Percentiles rank a stretch among this genome's conserved stretches.
These are phyloP conservation scores for Drosophila kurseongensis DNA, from an alignment of 1,140 invertebrate genomes.

Conservation along the genomic window DNA sequence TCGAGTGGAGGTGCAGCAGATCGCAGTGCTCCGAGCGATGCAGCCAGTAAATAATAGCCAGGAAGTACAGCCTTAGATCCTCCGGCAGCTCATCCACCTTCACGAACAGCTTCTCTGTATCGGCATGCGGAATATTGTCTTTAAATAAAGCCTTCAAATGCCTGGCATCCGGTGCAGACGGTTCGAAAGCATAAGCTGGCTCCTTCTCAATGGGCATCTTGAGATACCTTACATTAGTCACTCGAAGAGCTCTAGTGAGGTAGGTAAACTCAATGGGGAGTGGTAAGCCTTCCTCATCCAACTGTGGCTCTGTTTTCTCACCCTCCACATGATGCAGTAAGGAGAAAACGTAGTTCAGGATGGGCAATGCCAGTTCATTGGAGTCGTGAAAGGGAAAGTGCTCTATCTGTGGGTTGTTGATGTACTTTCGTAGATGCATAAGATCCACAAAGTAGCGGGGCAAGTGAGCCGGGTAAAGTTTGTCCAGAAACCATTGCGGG, in stretches of 20 bases:
- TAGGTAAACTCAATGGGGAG: conserved; percentile 70
- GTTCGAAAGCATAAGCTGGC: conserved; percentile 45
- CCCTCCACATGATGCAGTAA: conserved; percentile 85
- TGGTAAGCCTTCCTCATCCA: conserved; percentile 38
- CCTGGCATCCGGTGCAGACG: conserved; percentile 50
- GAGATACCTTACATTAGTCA: conserved; percentile 64
- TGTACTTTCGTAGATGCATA: conserved; percentile 87
- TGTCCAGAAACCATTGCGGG: conserved; percentile 88
- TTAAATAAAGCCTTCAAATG: conserved; percentile 81
- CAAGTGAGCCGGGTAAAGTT: conserved; percentile 86
- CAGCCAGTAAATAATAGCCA: conserved; percentile 89
- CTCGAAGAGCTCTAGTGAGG: conserved; percentile 75
- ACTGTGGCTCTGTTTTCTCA: conserved; percentile 6
- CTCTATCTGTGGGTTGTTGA: conserved; percentile 91
- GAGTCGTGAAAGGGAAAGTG: conserved; percentile 87
- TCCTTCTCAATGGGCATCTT: conserved; percentile 50
- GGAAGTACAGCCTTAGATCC: conserved; percentile 88
- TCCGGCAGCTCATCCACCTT: conserved; percentile 86
- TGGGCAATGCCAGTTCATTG: conserved; percentile 87
- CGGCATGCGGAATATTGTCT: conserved; percentile 58
- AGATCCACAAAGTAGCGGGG: conserved; percentile 89
- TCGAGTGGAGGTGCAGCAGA: conserved; percentile 86
- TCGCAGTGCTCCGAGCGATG: conserved; percentile 85
- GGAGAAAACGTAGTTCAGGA: conserved; percentile 89
- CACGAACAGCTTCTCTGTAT: conserved; percentile 59